A percentile compares a stretch with the other conserved stretches of the same genome.
Evolutionary conservation across 2,888 invertebrate species (phyloP).

Genomic region (Drosophila anomelani): DNA sequence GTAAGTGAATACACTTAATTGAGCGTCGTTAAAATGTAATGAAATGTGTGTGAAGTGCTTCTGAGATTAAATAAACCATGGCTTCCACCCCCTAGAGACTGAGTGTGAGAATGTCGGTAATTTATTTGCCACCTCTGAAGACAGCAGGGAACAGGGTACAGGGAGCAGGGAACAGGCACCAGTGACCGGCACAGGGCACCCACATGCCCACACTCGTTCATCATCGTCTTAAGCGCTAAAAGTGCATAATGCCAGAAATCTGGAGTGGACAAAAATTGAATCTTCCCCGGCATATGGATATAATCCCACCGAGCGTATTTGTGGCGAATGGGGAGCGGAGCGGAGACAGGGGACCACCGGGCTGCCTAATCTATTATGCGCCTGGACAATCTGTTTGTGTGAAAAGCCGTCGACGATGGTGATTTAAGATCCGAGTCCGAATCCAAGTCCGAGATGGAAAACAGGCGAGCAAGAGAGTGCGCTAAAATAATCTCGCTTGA

Average conservation of each 20-base stretch:
- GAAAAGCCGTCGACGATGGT: conserved; percentile 61
- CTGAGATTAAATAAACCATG: conserved; percentile 17
- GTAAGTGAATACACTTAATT: conserved; percentile 17
- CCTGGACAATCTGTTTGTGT: conserved; percentile 63
- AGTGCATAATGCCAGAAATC: conserved; percentile 43
- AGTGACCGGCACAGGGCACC: conserved; percentile 10
- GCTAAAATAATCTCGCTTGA: conserved; percentile 74
- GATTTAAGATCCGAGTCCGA: conserved; percentile 59
- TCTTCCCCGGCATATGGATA: conserved; percentile 39
- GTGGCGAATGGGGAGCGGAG: conserved; percentile 7
- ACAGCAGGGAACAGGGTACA: neutral
- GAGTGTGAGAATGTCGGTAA: conserved; percentile 29
- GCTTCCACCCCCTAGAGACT: neutral
- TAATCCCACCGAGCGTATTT: conserved; percentile 36
- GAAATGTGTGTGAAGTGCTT: conserved; percentile 20
- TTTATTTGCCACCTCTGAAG: conserved; percentile 30
- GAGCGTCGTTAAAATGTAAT: conserved; percentile 14
- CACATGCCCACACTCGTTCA: conserved; percentile 25
- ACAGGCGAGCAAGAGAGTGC: conserved; percentile 53
- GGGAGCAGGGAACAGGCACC: neutral
- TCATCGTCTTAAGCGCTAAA: conserved; percentile 36
- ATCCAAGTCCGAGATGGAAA: conserved; percentile 48
- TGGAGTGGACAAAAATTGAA: conserved; percentile 45
- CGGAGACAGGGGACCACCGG: conserved; percentile 44
- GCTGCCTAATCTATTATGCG: conserved; percentile 67